Conservation (phyloP, 2,888 invertebrate genomes). For the Melolontha melolontha region DNA sequence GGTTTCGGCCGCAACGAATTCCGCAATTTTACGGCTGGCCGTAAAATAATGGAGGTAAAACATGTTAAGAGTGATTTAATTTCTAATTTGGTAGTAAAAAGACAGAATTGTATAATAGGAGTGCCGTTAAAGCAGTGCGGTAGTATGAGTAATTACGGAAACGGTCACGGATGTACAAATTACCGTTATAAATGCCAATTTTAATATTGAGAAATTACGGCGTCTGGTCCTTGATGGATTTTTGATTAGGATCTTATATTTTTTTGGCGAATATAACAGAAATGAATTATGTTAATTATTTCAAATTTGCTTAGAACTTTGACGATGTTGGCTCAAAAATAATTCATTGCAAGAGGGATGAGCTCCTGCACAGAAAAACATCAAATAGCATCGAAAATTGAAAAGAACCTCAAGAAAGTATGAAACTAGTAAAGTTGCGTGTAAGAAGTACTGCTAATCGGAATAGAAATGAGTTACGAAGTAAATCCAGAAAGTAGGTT, state of each 20-base stretch:
- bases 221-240: slow-evolving; percentile 10
- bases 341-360: no score
- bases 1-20: slow-evolving; percentile 1
- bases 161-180: slow-evolving; percentile 31
- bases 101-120: slow-evolving; percentile 18
- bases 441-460: no score
- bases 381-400: no score
- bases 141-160: slow-evolving; percentile 14
- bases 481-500: no score
- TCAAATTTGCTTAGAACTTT: no score
- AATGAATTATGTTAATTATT: no score
- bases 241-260: slow-evolving; percentile 8
- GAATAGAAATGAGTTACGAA: no score
- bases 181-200: slow-evolving; percentile 33
- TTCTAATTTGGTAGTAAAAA: slow-evolving; percentile 27
- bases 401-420: no score
- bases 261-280: no score
- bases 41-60: slow-evolving; percentile 29
- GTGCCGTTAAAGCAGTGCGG: slow-evolving; percentile 4
- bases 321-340: no score
- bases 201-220: slow-evolving; percentile 26
- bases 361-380: no score
- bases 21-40: slow-evolving; percentile 10
- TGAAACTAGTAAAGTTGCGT: no score
- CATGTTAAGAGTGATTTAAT: slow-evolving; percentile 37